Evolutionary conservation across 2,113 vertebrate genomes (phyloP), one percentile per base, ranked within the genome.

Genomic region (Clarias macrocephalus): DNA sequence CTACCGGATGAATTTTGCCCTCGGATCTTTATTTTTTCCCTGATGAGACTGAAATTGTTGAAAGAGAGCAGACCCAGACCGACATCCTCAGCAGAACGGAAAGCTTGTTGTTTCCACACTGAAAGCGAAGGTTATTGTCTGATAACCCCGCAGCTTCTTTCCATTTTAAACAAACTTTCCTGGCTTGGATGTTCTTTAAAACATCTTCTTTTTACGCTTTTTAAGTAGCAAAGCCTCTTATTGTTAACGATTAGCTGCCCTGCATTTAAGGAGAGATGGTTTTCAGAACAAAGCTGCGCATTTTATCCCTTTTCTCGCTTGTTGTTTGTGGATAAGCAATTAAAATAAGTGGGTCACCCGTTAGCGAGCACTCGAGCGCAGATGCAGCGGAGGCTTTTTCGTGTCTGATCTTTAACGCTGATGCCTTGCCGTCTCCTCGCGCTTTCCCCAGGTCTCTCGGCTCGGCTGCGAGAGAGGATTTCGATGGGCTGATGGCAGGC

Each of bases 281-380:
- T 88, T 48, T 79, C 91, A 84, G 92, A 95, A 94, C 92, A 93
- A 93, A 90, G 88, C 87, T 91, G 90, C 88, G 88, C 88, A 92
- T 91, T 94, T 93, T 93, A 92, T 93, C 85, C 88, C 87, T 88
- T 87, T 80, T 77, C 48, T 82, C 37, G 84, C 85, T 93, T 92
- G 93, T 92, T 93, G 93, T 95, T 94, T 94, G 89, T 90, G 92
- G 91, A 90, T 95, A 92, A 93, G 93, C 94, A 95, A 95, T 95
- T 95, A 94, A 95, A 95, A 94, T 90, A 95, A 94, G 91, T 95
- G 92, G 94, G 95, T 95, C 95, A 93, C 91, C 90, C 91, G 89
- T 93, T 92, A 94, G 93, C 89, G 91, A 90, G 84, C 89, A 91
- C 91, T 92, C 89, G 85, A 91, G 88, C 89, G 79, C 88, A 89